phyloP scores from a whole-genome alignment of 2,797 vertebrate genomes.

The Eulemur coronatus region DNA sequence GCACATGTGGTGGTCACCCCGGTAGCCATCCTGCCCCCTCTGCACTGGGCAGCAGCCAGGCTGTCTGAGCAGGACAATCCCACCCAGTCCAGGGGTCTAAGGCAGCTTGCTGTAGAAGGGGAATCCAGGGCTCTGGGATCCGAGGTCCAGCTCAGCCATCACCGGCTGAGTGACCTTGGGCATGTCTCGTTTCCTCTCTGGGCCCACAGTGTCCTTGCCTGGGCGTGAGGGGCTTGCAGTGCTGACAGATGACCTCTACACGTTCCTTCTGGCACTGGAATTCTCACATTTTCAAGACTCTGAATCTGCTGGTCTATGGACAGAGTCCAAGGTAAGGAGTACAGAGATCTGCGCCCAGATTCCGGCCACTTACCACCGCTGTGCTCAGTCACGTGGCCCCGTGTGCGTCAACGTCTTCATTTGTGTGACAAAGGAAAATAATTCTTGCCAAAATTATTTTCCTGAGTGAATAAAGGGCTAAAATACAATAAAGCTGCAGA shows the following conservation, averaged over 20 bases:
- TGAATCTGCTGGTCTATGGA: background rate
- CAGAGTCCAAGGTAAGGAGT: background rate
- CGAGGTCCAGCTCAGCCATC: background rate
- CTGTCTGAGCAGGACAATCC: background rate
- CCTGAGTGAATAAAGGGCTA: background rate
- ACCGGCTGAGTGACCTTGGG: background rate
- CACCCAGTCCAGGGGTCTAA: background rate
- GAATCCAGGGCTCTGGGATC: background rate
- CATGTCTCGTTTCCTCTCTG: background rate
- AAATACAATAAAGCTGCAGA: background rate
- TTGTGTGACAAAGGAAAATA: background rate
- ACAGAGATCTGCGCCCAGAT: background rate
- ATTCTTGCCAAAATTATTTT: background rate
- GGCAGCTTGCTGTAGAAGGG: background rate
- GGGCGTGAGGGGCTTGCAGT: background rate
- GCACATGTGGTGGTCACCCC: too few species aligned
- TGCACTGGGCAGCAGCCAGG: background rate
- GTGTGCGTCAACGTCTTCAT: background rate
- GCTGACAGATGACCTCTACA: background rate
- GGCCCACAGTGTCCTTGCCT: background rate
- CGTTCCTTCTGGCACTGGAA: background rate
- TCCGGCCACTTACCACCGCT: background rate
- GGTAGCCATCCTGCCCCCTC: background rate
- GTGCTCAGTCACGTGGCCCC: background rate
- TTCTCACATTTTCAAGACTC: background rate